Base-by-base conservation (phyloP, 2,888 invertebrate genomes). In the Celastrina argiolus region DNA sequence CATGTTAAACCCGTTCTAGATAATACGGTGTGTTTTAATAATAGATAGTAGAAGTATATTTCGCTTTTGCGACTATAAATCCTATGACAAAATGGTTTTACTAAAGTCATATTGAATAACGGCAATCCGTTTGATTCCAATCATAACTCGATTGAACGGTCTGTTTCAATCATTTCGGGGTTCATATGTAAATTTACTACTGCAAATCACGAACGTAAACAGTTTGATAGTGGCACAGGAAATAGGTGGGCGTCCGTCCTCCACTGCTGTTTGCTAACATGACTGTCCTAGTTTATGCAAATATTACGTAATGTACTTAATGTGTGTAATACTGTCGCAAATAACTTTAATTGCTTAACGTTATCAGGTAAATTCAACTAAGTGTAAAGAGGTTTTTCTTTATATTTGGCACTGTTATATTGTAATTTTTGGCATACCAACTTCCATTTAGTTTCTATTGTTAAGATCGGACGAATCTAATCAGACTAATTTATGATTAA, bases 191-290 rank as follows among this genome's bases (percentile, higher is more conserved):
- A 34, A 59, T 59, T 34, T 59, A 34, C 59, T 34, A 34, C 34
- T 16, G 18, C 34, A 34, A 59, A 34, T 59, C 59, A 59, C n/a
- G 58, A 8, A 58, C 59, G 59, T 59, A 59, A 59, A 59, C 59
- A 59, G 16, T 59, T 34, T 34, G 34, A 31, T 34, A 59, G 59
- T 31, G n/a, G 34, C 31, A 18, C 16, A 16, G 59, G 59, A 59
- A 59, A 59, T 59, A 34, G 12, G 16, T 12, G 34, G 12, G 34
- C 34, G 59, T 31, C 51, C 51, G 22, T 36, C 51, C 22, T 51
- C 51, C 22, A 51, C 26, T 51, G 51, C 51, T 22, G 51, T 22
- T 51, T 22, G 2, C 51, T 26, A 51, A 51, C 51, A 2, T 51
- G 51, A 51, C 14, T 26, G 22, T 51, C 51, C 51, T 22, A 51